phyloP scores from a whole-genome alignment of 2,797 vertebrate genomes.

The Typhlichthys subterraneus region DNA sequence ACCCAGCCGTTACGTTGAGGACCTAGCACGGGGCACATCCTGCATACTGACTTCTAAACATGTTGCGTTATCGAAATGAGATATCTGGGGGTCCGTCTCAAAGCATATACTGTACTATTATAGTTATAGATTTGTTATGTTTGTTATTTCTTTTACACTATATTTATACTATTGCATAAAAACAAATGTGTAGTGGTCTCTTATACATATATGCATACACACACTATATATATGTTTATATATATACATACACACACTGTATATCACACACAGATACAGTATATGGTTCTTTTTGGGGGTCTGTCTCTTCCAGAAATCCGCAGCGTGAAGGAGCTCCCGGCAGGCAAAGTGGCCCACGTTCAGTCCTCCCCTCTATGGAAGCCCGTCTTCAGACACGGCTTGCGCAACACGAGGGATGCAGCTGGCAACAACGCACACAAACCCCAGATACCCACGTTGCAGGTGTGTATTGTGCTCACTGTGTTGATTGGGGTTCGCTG shows the following conservation, averaged over 20 bases:
- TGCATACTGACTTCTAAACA: too few species aligned
- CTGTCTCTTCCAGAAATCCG: slow-evolving; percentile 76
- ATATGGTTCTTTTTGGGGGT: neutral
- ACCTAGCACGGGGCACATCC: too few species aligned
- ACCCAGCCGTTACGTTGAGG: too few species aligned
- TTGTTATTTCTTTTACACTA: too few species aligned
- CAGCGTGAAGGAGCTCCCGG: slow-evolving; percentile 80
- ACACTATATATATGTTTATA: neutral
- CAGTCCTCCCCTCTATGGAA: slow-evolving; percentile 93
- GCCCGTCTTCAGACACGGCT: slow-evolving; percentile 90
- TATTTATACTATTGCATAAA: too few species aligned
- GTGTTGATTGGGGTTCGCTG: neutral
- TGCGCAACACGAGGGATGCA: slow-evolving; percentile 62
- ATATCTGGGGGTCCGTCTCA: too few species aligned
- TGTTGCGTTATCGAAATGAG: too few species aligned
- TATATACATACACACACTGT: neutral
- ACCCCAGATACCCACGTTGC: slow-evolving; percentile 51
- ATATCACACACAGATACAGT: neutral
- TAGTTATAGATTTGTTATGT: too few species aligned
- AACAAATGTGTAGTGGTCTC: too few species aligned
- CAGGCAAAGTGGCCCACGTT: slow-evolving; percentile 84
- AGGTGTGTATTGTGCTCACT: neutral
- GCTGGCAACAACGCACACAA: slow-evolving; percentile 11
- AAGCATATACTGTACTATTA: too few species aligned
- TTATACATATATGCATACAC: too few species aligned